Conservation (phyloP, 2,888 invertebrate genomes). For the Microctonus brassicae region DNA sequence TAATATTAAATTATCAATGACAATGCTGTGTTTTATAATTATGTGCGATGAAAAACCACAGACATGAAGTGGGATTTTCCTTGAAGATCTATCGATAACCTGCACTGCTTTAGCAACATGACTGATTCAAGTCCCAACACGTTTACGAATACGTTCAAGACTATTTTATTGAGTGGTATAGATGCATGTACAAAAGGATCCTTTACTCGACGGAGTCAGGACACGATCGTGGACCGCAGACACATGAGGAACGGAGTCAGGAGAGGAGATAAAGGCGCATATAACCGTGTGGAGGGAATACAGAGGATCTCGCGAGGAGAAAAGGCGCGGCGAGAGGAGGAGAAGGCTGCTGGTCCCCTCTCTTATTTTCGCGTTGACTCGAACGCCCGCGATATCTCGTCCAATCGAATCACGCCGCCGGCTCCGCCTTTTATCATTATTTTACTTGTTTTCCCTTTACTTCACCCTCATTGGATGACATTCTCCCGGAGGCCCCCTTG, state of each 20-base stretch:
- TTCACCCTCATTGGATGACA: conserved; percentile 70
- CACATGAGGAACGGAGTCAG: conserved; percentile 43
- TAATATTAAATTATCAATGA: no score
- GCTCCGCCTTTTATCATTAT: conserved; percentile 71
- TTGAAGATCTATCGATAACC: not conserved
- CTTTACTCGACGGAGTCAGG: conserved; percentile 52
- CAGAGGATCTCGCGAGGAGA: conserved; percentile 39
- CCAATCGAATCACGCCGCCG: conserved; percentile 69
- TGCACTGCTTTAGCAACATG: not conserved
- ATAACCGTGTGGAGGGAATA: conserved; percentile 33
- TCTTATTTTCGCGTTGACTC: conserved; percentile 59
- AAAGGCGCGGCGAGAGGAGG: conserved; percentile 36
- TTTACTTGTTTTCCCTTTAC: conserved; percentile 70
- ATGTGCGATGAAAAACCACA: not conserved
- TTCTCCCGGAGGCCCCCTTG: conserved; percentile 54
- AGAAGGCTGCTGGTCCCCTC: conserved; percentile 42
- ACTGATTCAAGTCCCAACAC: not conserved
- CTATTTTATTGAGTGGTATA: not conserved
- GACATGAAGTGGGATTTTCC: not conserved
- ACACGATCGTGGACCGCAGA: conserved; percentile 57
- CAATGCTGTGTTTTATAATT: no score
- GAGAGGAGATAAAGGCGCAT: conserved; percentile 36
- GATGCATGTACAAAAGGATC: not conserved
- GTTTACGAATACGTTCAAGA: not conserved
- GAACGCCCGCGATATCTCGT: conserved; percentile 69